Percentiles rank a stretch among this genome's conserved stretches.
Evolutionary conservation across 2,113 vertebrate species (phyloP).

Genomic region (Nansenia antarctica): DNA sequence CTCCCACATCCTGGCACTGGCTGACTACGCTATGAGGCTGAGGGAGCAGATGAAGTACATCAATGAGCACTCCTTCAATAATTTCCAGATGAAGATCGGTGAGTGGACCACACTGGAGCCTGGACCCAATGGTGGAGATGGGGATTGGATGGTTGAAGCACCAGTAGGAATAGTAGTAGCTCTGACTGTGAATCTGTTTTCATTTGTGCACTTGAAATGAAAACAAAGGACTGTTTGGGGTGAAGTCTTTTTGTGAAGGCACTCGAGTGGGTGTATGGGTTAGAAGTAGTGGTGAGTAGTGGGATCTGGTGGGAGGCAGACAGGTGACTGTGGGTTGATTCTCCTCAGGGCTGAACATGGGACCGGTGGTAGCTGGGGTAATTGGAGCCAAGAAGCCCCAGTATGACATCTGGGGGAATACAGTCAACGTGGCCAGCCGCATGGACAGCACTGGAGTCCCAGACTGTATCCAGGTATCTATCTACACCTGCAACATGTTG

Average conservation of each 20-base stretch:
- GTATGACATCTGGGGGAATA: constrained; percentile 98
- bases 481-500: not conserved
- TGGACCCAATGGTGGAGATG: not conserved
- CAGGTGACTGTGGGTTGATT: not conserved
- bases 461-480: constrained; percentile 88
- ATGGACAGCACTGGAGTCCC: constrained; percentile 97
- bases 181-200: no score
- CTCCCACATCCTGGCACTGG: constrained; percentile 87
- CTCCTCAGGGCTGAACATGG: constrained; percentile 89
- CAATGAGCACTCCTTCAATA: constrained; percentile 96
- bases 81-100: constrained; percentile 98
- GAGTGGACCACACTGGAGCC: no score
- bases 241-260: no score
- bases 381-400: constrained; percentile 94
- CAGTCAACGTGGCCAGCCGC: constrained; percentile 93
- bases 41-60: constrained; percentile 96
- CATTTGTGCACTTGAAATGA: not conserved
- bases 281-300: not conserved
- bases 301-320: not conserved
- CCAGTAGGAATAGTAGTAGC: not conserved
- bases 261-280: no score
- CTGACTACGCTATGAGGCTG: constrained; percentile 91
- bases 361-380: constrained; percentile 93
- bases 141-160: not conserved
- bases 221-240: no score